Base-by-base conservation (phyloP, 2,888 invertebrate species). In the Rhogogaster chlorosoma region DNA sequence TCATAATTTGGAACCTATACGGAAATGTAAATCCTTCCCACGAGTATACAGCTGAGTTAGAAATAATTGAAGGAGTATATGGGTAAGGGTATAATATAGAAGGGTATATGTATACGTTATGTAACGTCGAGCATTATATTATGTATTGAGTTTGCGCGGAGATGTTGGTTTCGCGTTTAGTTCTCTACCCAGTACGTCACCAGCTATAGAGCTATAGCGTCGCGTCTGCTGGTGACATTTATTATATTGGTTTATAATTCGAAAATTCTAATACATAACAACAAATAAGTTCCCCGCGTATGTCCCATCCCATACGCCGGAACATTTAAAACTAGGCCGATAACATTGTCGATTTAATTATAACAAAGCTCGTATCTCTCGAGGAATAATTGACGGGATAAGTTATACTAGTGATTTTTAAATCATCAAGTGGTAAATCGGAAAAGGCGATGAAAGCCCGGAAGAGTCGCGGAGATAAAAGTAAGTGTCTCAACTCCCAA, bases 381-480 rank as follows among this genome's bases (percentile, higher is more conserved):
- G 26, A 61, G 61, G 1, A 70, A 70, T 36, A 70, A 70, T 36
- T 36, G n/a, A 70, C 70, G n/a, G 6, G n/a, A 73, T 26, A 77
- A 32, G 32, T 77, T 53, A 77, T 18, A 42, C 9, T 67, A 45
- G 83, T 83, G 61, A 70, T 49, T 45, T 67, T 67, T 9, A 22
- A 26, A 80, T 80, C 36, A 61, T 61, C 80, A 49, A 83, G 83
- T 83, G 83, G 67, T 45, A 45, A 67, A 83, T 83, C 83, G 83
- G 45, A 67, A 67, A 26, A 64, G 83, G 29, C 86, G 67, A 91
- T 90, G 90, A 90, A 91, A 87, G 88, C 90, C 83, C 89, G 90
- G 70, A 92, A 92, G 89, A 89, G 90, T 82, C 92, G 92, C 61
- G 92, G 83, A 70, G 83, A 92, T 84, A 92, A 92, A 90, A 91